Base-by-base conservation (phyloP, 1,140 invertebrate genomes). In the Daktulosphaira vitifoliae region DNA sequence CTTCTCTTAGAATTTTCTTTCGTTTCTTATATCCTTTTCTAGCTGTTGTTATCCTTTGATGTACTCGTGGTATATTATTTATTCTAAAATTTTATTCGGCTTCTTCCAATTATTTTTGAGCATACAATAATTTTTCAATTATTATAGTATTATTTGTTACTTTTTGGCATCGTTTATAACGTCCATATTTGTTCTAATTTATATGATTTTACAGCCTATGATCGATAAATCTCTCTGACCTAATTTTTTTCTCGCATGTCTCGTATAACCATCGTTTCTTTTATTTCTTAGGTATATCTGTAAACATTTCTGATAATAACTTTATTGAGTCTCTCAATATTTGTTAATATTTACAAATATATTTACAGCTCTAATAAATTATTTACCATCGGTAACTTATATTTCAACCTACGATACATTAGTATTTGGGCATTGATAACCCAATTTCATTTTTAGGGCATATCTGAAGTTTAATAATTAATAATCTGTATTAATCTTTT, bases 41-140 rank as follows among this genome's bases (percentile, higher is more conserved):
- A 37, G 51, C 18, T 13, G 18, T 15, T 2, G 33, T 53, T 53
- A 53, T 22, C 33, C 20, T 53, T 5, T 53, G 33, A 38, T 53
- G 9, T 48, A 53, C 1, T 22, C 37, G 16, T 53, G 26, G 18
- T 53, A 38, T 18, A 53, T 53, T 53, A 53, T 53, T 53, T 38
- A 53, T 53, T 53, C 33, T 53, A 13, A 53, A 53, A 53, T 53
- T 53, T 15, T 53, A 11, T 44, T 48, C 44, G n/a, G 44, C 44
- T 48, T 48, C 18, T 48, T 48, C 44, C 20, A 20, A 48, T 3
- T 18, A 11, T 48, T 48, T 48, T 48, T 48, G 6, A 16, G 18
- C 44, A 16, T 48, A 48, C 44, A 48, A 48, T 3, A 15, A 3
- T 48, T 48, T 48, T 48, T 48, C 18, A 2, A 15, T 48, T 48